These are phyloP conservation scores for Choristoneura fumiferana DNA, from an alignment of 1,140 invertebrate species.

Conservation along the genomic window DNA sequence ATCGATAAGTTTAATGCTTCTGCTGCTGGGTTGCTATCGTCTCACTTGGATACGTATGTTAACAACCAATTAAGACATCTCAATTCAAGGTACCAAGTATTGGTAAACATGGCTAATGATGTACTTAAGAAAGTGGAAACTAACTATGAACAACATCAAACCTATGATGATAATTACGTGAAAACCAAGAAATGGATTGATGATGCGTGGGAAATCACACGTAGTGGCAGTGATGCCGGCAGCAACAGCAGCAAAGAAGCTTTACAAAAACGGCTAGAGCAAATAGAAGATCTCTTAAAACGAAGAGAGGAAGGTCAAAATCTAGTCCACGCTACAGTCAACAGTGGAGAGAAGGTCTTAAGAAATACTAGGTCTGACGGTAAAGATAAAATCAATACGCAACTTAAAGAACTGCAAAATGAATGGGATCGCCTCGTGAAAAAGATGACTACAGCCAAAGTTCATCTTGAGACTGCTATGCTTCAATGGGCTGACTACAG, in stretches of 20 bases:
- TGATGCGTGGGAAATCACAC: constrained; percentile 90
- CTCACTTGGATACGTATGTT: constrained; percentile 93
- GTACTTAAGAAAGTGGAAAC: constrained; percentile 95
- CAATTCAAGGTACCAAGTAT: constrained; percentile 94
- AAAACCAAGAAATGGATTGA: constrained; percentile 94
- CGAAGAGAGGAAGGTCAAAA: constrained; percentile 95
- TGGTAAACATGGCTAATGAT: constrained; percentile 94
- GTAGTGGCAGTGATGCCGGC: constrained; percentile 87
- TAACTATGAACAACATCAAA: constrained; percentile 92
- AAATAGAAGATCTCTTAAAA: constrained; percentile 89
- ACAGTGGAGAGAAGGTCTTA: constrained; percentile 94
- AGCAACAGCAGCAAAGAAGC: constrained; percentile 91
- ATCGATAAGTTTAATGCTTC: constrained; percentile 91
- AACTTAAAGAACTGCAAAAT: constrained; percentile 93
- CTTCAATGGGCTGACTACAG: constrained; percentile 98
- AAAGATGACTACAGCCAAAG: constrained; percentile 95
- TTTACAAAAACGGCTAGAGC: constrained; percentile 89
- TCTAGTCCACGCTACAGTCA: constrained; percentile 92
- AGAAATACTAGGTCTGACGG: constrained; percentile 93
- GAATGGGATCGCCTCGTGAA: constrained; percentile 96
- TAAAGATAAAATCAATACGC: constrained; percentile 90
- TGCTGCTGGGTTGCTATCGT: constrained; percentile 86
- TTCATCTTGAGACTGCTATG: constrained; percentile 93
- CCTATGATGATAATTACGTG: constrained; percentile 88
- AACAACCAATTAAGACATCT: constrained; percentile 94